A percentile compares a stretch with the other conserved stretches of the same genome.
These are phyloP conservation scores for Eulimnadia texana DNA, from an alignment of 1,140 invertebrate genomes.

Conservation along the genomic window DNA sequence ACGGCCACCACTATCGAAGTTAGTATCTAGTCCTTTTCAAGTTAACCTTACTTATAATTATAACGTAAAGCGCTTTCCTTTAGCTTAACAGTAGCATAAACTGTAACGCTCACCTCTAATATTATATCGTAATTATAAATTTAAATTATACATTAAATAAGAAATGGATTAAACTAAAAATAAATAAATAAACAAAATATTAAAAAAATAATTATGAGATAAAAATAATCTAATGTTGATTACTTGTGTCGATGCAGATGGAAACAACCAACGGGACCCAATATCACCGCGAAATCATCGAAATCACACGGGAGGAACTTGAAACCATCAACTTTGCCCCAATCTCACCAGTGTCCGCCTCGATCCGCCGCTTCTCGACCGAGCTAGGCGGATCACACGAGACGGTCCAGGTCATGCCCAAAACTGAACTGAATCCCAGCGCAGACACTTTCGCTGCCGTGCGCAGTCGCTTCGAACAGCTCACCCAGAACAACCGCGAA, in stretches of 20 bases:
- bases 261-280: neutral
- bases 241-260: no score
- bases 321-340: neutral
- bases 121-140: no score
- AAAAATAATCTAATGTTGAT: neutral
- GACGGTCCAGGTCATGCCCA: neutral
- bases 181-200: no score
- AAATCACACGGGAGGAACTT: constrained; percentile 3
- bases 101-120: no score
- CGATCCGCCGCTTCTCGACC: neutral
- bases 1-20: no score
- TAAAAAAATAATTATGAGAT: no score
- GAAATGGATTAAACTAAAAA: no score
- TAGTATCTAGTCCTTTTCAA: no score
- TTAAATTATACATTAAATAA: no score
- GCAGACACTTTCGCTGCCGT: constrained; percentile 11
- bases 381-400: neutral
- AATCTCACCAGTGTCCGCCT: neutral
- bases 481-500: neutral
- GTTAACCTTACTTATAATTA: no score
- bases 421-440: constrained; percentile 9
- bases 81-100: no score
- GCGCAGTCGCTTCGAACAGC: constrained; percentile 12
- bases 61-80: no score
- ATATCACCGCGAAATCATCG: constrained; percentile 1